phyloP scores from a whole-genome alignment of 2,888 invertebrate species.

The Cephus sareptanus region DNA sequence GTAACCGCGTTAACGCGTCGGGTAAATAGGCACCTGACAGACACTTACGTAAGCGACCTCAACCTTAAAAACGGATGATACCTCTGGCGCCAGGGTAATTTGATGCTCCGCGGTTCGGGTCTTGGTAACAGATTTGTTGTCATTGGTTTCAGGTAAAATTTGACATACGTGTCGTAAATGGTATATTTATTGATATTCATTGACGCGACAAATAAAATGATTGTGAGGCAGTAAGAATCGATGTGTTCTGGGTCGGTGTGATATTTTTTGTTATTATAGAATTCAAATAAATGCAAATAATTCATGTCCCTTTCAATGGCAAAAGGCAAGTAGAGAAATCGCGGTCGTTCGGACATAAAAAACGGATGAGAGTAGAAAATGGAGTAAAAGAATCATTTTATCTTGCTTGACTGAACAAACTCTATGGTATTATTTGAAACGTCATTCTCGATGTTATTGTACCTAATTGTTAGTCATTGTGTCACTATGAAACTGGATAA shows the following conservation, averaged over 20 bases:
- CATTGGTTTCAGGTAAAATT: background rate
- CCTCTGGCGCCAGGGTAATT: background rate
- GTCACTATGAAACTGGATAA: background rate
- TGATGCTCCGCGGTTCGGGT: background rate
- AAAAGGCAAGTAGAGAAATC: background rate
- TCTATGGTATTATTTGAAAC: slow-evolving; percentile 1
- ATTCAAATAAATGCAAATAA: background rate
- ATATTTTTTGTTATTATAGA: background rate
- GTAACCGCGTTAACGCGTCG: slow-evolving; percentile 14
- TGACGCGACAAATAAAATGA: background rate
- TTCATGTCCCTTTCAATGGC: background rate
- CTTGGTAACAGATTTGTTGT: background rate
- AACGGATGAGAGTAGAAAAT: slow-evolving; percentile 10
- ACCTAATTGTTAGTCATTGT: background rate
- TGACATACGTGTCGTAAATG: background rate
- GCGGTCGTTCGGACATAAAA: background rate
- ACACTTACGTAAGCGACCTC: slow-evolving; percentile 1
- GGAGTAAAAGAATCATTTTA: slow-evolving; percentile 21
- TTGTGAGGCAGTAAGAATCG: background rate
- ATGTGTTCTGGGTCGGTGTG: too few relatives aligned
- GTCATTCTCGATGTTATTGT: slow-evolving; percentile 24
- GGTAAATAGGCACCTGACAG: background rate
- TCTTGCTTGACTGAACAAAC: slow-evolving; percentile 25
- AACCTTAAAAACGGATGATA: background rate
- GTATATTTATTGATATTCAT: too few relatives aligned